Evolutionary conservation across 2,113 vertebrate species (phyloP).

Genomic region (Tonatia bakeri): DNA sequence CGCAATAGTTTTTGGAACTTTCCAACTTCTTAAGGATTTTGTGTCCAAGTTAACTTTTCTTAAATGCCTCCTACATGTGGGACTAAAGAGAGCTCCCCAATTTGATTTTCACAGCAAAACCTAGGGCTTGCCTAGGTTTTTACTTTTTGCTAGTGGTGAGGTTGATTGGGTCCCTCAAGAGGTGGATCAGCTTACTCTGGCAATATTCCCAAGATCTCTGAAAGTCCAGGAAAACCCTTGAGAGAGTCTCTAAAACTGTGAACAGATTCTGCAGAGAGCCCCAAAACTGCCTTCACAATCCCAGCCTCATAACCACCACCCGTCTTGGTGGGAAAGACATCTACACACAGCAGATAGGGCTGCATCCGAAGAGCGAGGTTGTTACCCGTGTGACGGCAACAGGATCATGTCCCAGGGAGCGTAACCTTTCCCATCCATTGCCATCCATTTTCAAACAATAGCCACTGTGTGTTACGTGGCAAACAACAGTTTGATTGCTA

Average conservation of each 20-base stretch:
- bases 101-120: neutral
- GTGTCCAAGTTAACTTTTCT: neutral
- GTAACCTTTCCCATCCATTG: neutral
- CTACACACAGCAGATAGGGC: neutral
- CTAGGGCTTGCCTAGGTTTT: neutral
- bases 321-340: neutral
- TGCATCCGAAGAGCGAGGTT: neutral
- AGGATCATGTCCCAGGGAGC: neutral
- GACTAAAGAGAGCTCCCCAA: too few species aligned
- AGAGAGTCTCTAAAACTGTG: neutral
- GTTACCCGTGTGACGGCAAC: rapidly evolving
- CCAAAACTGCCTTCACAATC: neutral
- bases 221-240: neutral
- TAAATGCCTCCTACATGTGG: neutral
- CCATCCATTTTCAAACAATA: neutral
- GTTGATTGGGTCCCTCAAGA: neutral
- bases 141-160: neutral
- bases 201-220: neutral
- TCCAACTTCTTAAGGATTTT: neutral
- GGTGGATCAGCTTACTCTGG: neutral
- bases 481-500: neutral
- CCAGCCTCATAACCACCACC: neutral
- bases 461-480: neutral
- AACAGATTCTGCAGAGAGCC: neutral
- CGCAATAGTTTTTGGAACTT: neutral